Percentiles rank a stretch among this genome's conserved stretches.
Evolutionary conservation across 1,140 invertebrate species (phyloP).

Genomic region (Acromyrmex charruanus): DNA sequence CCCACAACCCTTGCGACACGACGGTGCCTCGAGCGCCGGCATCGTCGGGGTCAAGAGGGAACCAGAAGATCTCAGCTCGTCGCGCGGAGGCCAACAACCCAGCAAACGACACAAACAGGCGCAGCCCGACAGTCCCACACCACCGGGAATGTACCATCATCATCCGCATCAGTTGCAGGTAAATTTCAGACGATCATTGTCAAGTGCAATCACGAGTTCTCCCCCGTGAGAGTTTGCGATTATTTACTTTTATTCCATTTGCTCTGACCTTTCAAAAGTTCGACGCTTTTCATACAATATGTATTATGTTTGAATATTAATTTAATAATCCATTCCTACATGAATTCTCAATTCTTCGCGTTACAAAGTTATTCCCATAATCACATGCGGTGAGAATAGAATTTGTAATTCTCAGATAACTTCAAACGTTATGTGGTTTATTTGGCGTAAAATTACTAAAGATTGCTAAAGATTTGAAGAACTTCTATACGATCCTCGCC

Average conservation of each 20-base stretch:
- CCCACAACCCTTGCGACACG: constrained; percentile 84
- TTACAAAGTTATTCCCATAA: not conserved
- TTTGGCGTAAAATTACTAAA: constrained; percentile 24
- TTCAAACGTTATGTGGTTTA: not conserved
- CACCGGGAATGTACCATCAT: constrained; percentile 88
- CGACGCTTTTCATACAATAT: not conserved
- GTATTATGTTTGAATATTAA: not conserved
- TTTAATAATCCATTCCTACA: not conserved
- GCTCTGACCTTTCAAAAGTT: not conserved
- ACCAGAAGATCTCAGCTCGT: constrained; percentile 89
- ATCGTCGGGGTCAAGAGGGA: constrained; percentile 89
- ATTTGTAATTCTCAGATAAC: not conserved
- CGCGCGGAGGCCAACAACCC: constrained; percentile 86
- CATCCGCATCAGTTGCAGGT: constrained; percentile 86
- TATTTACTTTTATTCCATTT: constrained; percentile 7
- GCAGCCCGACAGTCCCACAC: constrained; percentile 85
- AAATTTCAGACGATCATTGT: constrained; percentile 52
- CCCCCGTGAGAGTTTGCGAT: not conserved
- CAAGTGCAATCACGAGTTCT: not conserved
- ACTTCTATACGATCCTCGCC: constrained; percentile 5
- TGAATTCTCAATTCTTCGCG: not conserved
- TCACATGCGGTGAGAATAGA: not conserved
- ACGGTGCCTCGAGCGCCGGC: constrained; percentile 81
- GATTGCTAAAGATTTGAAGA: constrained; percentile 2
- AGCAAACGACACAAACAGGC: constrained; percentile 85